A percentile compares a stretch with the other conserved stretches of the same genome.
phyloP scores from a whole-genome alignment of 2,113 vertebrate genomes.

The Pogona vitticeps region DNA sequence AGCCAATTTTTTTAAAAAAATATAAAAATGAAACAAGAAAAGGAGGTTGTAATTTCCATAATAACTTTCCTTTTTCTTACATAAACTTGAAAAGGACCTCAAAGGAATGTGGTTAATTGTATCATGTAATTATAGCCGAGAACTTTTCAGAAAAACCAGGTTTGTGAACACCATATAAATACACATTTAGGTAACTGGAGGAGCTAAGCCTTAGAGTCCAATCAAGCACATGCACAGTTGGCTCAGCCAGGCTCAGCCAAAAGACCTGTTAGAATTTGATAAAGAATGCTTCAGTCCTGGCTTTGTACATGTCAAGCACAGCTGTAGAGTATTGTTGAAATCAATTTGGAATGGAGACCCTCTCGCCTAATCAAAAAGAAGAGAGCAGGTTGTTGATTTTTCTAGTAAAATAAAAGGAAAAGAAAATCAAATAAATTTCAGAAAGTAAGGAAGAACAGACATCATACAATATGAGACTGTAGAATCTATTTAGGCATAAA shows the following conservation, averaged over 20 bases:
- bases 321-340: constrained; percentile 50
- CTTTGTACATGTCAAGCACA: constrained; percentile 40
- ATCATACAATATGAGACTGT: neutral
- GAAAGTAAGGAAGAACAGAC: neutral
- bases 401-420: constrained; percentile 8
- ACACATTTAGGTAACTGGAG: constrained; percentile 46
- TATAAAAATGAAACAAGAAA: constrained; percentile 44
- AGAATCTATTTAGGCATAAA: neutral
- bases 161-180: constrained; percentile 63
- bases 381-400: neutral
- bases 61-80: constrained; percentile 73
- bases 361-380: constrained; percentile 57
- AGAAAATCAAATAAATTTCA: neutral
- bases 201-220: constrained; percentile 44
- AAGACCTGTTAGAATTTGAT: constrained; percentile 37
- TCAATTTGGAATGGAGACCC: constrained; percentile 49
- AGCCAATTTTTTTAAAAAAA: constrained; percentile 53
- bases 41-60: constrained; percentile 69
- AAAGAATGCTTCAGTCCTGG: constrained; percentile 6
- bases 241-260: constrained; percentile 37
- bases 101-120: constrained; percentile 65
- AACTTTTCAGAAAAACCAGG: constrained; percentile 49
- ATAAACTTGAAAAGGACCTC: constrained; percentile 74
- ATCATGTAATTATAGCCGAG: constrained; percentile 51
- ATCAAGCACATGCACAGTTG: constrained; percentile 30